phyloP scores from a whole-genome alignment of 2,797 vertebrate species.

The Premnoplex brunnescens region DNA sequence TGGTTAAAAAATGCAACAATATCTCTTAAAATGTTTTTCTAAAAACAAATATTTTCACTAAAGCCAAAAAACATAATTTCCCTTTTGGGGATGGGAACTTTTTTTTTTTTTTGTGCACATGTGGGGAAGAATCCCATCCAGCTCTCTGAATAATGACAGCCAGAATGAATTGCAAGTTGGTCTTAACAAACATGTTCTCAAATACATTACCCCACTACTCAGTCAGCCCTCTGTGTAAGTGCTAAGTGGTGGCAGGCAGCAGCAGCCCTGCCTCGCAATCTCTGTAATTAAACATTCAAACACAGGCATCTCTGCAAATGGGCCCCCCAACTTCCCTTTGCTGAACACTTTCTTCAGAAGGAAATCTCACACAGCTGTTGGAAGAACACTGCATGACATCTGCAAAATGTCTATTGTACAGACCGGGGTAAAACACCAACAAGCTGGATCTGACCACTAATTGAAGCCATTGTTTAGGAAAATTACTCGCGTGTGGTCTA shows the following conservation, averaged over 20 bases:
- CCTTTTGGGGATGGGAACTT: background rate
- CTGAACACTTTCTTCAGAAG: slow-evolving; percentile 67
- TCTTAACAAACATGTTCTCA: slow-evolving; percentile 64
- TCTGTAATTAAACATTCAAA: slow-evolving; percentile 72
- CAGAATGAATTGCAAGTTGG: slow-evolving; percentile 55
- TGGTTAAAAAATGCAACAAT: background rate
- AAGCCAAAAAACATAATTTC: background rate
- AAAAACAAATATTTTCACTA: background rate
- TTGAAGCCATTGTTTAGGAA: slow-evolving; percentile 74
- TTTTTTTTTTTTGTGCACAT: background rate
- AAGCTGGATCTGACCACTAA: slow-evolving; percentile 70
- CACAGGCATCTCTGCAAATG: slow-evolving; percentile 47
- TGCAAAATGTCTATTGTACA: slow-evolving; percentile 71
- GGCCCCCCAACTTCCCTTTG: slow-evolving; percentile 63
- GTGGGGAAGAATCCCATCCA: background rate
- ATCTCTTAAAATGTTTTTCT: background rate
- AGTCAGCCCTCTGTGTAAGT: slow-evolving; percentile 41
- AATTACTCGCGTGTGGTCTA: slow-evolving; percentile 70
- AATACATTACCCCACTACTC: slow-evolving; percentile 40
- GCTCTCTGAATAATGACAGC: slow-evolving; percentile 44
- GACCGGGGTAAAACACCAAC: slow-evolving; percentile 67
- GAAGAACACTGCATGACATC: slow-evolving; percentile 63
- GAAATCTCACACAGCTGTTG: slow-evolving; percentile 71
- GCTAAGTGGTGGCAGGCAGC: slow-evolving; percentile 63
- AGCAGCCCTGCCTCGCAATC: slow-evolving; percentile 41